Conservation (phyloP, 2,888 invertebrate genomes). For the Nysson spinosus region DNA sequence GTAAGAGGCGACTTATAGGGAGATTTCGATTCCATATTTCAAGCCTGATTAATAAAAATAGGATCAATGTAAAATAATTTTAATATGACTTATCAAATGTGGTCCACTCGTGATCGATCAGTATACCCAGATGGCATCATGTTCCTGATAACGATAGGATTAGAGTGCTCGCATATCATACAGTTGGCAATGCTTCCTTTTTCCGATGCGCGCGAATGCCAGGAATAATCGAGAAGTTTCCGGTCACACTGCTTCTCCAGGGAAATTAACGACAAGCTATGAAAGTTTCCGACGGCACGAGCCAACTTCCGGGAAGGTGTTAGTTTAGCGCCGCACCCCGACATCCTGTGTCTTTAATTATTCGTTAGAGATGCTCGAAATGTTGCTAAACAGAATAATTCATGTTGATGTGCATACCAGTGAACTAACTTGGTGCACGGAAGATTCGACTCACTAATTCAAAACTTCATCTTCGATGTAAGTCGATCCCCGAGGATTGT, state of each 20-base stretch:
- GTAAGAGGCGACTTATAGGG: too few relatives aligned
- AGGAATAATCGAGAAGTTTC: constrained; percentile 53
- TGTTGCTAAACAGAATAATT: constrained; percentile 6
- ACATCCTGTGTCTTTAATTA: constrained; percentile 41
- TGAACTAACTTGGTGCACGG: too few relatives aligned
- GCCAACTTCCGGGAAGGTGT: constrained; percentile 19
- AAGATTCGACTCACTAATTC: too few relatives aligned
- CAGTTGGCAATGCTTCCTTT: constrained; percentile 23
- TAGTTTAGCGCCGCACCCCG: not conserved
- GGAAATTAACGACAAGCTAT: constrained; percentile 56
- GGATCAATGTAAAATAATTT: too few relatives aligned
- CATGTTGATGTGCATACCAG: not conserved
- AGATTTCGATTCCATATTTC: too few relatives aligned
- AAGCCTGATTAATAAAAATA: too few relatives aligned
- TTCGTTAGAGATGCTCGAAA: constrained; percentile 26
- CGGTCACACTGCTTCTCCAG: constrained; percentile 44
- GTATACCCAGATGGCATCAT: not conserved
- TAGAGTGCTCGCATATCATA: constrained; percentile 28
- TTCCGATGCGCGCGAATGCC: constrained; percentile 1
- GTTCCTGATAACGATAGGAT: constrained; percentile 23
- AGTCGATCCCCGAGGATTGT: too few relatives aligned
- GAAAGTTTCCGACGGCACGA: constrained; percentile 33
- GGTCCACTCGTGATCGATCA: too few relatives aligned
- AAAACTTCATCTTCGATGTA: too few relatives aligned
- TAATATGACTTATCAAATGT: too few relatives aligned